Base-by-base conservation (phyloP, 2,797 vertebrate species). In the Poecile montanus region DNA sequence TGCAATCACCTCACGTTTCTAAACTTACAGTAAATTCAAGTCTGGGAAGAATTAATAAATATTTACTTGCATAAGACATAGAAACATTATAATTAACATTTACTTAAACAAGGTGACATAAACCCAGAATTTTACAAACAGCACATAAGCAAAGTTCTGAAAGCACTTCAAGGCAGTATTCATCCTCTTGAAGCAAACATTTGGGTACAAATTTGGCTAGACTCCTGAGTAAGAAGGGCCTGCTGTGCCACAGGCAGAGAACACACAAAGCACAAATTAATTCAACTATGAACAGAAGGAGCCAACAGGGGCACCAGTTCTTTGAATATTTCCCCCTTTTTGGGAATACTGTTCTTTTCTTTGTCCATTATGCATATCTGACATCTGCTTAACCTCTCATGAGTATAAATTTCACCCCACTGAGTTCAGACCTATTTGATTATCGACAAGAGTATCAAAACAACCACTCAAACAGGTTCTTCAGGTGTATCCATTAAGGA, bases 201-300 rank as follows among this genome's bases (percentile, higher is more conserved):
- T 42, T 85, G 23, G 75, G 80, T 51, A 50, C 2, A 62, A 82
- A 85, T 34, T 23, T 70, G 45, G 25, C 44, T 53, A 57, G 57
- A 3, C 48, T 83, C 36, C 45, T 13, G 12, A 56, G 3, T 3
- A 29, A 78, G 32, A 29, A 56, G 53, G 45, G 77, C 25, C 36
- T 57, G 65, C 45, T 47, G 34, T 13, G 45, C 38, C 40, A 15
- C 27, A 48, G 21, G 47, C 62, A 75, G 53, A 11, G 15, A 84
- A 30, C 7, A 11, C 0, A 4, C 25, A 54, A 9, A 22, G 38
- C 20, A 32, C 0, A 0, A 2, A 11, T 47, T n/a, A 57, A 68
- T 30, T 78, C 62, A 72, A 5, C 8, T 22, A 30, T 0, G 0
- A 34, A 36, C 5, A 50, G 29, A 48, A 63, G 11, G 19, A 51